phyloP scores from a whole-genome alignment of 2,888 invertebrate genomes.

The Tenthredo amoena region DNA sequence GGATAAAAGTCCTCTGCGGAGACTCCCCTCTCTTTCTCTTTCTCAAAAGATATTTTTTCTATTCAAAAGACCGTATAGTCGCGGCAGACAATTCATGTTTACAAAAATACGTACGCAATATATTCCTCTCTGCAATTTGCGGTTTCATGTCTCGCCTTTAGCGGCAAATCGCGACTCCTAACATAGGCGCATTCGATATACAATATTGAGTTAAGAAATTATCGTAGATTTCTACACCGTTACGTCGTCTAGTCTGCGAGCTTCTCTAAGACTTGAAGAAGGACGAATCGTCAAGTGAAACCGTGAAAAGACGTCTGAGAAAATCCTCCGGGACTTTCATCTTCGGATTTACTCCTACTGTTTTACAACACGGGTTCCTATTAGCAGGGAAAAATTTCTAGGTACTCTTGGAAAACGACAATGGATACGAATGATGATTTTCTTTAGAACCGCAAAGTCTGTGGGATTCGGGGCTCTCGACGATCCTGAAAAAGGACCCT shows the following conservation, averaged over 20 bases:
- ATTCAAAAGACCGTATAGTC: neutral
- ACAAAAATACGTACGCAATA: neutral
- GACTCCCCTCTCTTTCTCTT: neutral
- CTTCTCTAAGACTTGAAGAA: neutral
- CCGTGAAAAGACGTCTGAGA: neutral
- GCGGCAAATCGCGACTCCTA: neutral
- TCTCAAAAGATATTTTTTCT: neutral
- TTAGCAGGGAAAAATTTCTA: slow-evolving; percentile 27
- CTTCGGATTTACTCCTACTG: slow-evolving; percentile 8
- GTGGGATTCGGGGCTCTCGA: slow-evolving; percentile 28
- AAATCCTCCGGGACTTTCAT: neutral
- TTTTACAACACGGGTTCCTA: neutral
- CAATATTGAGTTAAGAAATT: slow-evolving; percentile 19
- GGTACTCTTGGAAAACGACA: neutral
- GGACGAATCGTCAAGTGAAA: neutral
- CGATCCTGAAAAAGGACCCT: slow-evolving; percentile 6
- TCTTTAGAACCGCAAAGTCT: slow-evolving; percentile 31
- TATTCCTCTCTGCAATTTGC: neutral
- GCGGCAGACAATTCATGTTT: neutral
- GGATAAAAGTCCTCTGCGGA: neutral
- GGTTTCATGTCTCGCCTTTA: neutral
- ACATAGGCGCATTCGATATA: neutral
- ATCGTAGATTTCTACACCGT: slow-evolving; percentile 4
- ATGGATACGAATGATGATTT: slow-evolving; percentile 29
- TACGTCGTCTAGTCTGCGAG: neutral